Conservation (phyloP, 2,113 vertebrate species). For the Eudorcas thomsonii region DNA sequence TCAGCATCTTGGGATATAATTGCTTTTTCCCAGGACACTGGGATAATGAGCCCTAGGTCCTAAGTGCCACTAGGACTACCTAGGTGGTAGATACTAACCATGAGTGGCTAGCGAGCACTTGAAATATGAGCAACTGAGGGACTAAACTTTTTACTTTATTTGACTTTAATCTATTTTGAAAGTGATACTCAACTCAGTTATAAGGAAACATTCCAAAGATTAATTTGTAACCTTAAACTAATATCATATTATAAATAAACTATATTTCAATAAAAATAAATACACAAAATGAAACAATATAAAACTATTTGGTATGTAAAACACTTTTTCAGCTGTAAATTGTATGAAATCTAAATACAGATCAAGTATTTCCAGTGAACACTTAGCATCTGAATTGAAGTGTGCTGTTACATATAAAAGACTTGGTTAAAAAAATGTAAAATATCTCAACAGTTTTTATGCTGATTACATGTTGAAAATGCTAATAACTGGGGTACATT, state of each 20-base stretch:
- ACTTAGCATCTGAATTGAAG: background rate
- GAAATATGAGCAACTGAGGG: background rate
- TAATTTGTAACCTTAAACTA: background rate
- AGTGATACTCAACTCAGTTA: background rate
- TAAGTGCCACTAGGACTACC: background rate
- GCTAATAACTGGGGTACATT: background rate
- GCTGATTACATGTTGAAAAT: background rate
- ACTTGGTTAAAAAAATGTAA: background rate
- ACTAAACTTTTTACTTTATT: background rate
- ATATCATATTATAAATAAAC: background rate
- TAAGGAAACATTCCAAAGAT: background rate
- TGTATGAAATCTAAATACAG: background rate
- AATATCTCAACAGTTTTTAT: constrained; percentile 1
- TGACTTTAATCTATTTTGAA: background rate
- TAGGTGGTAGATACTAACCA: background rate
- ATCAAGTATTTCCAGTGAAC: background rate
- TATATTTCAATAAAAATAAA: background rate
- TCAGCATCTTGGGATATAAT: background rate
- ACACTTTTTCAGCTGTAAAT: background rate
- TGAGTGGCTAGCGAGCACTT: background rate
- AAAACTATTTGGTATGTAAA: background rate
- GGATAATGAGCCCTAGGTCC: background rate
- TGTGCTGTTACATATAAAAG: background rate
- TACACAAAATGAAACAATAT: background rate
- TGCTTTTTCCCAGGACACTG: background rate